Percentiles rank a stretch among this genome's conserved stretches.
Conservation (phyloP, 2,113 vertebrate species). For the Neopipo cinnamomea region DNA sequence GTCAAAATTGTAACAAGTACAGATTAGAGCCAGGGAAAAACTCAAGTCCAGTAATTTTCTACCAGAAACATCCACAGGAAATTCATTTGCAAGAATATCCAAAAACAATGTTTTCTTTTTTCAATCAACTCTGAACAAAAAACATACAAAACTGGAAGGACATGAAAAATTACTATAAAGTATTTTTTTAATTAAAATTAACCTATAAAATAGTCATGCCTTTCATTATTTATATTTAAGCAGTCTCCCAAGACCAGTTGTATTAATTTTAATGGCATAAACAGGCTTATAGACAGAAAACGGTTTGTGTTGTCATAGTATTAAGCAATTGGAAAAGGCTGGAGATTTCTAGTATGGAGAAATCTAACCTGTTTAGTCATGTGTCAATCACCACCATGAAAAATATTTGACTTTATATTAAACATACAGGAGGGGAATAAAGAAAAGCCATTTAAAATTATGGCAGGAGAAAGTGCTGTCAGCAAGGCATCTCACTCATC, state of each 20-base stretch:
- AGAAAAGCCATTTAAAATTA: background rate
- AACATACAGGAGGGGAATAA: background rate
- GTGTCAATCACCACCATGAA: background rate
- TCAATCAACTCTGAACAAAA: background rate
- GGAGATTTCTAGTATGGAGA: background rate
- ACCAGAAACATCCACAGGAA: background rate
- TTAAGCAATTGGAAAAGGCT: background rate
- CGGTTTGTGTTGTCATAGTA: background rate
- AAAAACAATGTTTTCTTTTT: background rate
- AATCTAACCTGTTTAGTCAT: background rate
- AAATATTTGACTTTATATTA: background rate
- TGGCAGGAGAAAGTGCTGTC: background rate
- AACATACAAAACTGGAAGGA: background rate
- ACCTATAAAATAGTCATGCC: background rate
- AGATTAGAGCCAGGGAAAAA: background rate
- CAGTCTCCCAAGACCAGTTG: background rate
- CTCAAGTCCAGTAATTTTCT: background rate
- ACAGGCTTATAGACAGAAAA: background rate
- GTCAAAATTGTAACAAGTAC: background rate
- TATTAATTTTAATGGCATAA: background rate
- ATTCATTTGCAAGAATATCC: background rate
- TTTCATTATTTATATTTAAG: background rate
- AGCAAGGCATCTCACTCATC: background rate
- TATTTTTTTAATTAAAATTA: background rate
- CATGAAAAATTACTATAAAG: background rate